Evolutionary conservation across 2,888 invertebrate species (phyloP).

Genomic region (Dolomedes plantarius): DNA sequence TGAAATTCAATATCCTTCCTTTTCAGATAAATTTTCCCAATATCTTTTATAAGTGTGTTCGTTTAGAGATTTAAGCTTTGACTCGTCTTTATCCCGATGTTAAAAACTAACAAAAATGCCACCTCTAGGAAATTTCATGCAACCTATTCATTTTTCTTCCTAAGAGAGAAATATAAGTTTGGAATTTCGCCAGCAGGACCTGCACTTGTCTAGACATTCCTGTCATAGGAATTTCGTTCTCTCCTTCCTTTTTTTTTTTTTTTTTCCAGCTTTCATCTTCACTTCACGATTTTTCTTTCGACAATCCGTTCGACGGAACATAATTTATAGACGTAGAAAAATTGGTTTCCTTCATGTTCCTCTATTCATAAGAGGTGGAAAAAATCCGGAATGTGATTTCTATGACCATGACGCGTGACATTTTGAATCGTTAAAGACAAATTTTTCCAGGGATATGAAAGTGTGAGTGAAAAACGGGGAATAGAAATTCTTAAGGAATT

Average conservation of each 20-base stretch:
- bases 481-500: not conserved
- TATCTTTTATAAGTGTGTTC: too few species aligned
- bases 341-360: not conserved
- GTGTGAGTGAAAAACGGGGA: not conserved
- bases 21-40: too few species aligned
- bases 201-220: constrained; percentile 32
- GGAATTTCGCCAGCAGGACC: constrained; percentile 30
- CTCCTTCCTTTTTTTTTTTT: not conserved
- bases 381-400: not conserved
- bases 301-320: constrained; percentile 2
- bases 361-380: not conserved
- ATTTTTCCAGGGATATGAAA: not conserved
- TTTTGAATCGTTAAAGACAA: not conserved
- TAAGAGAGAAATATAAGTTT: constrained; percentile 23
- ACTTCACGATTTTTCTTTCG: constrained; percentile 1
- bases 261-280: not conserved
- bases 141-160: not conserved
- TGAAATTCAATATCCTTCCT: too few species aligned
- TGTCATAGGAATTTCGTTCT: not conserved
- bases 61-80: too few species aligned
- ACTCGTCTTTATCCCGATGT: too few species aligned
- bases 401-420: not conserved
- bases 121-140: not conserved
- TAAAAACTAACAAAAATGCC: not conserved
- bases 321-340: constrained; percentile 16